Conservation (phyloP, 2,113 vertebrate species). For the Perognathus longimembris region DNA sequence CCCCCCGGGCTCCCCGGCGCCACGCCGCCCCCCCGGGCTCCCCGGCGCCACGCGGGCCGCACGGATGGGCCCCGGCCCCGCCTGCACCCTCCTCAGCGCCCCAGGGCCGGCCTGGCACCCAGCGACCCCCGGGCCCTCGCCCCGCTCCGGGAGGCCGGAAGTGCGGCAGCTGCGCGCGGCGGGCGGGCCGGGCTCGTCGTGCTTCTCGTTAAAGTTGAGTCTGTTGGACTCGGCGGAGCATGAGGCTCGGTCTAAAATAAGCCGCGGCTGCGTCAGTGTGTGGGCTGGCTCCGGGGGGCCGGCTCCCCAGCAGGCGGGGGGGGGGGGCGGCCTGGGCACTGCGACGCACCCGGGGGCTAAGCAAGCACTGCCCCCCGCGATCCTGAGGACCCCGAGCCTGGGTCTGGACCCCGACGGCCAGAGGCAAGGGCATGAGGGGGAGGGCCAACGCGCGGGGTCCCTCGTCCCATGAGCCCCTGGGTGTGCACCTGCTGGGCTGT, state of each 20-base stretch:
- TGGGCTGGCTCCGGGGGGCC: slow-evolving; percentile 31
- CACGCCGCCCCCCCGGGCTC: too few species aligned
- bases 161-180: background rate
- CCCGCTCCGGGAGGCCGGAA: background rate
- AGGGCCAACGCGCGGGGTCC: too few species aligned
- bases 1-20: too few species aligned
- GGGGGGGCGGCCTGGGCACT: background rate
- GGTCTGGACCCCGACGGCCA: background rate
- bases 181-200: background rate
- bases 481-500: background rate
- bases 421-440: background rate
- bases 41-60: too few species aligned
- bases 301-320: background rate
- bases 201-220: slow-evolving; percentile 33
- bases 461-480: background rate
- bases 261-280: slow-evolving; percentile 13
- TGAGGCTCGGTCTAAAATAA: slow-evolving; percentile 67
- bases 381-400: background rate
- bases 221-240: background rate
- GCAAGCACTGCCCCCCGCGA: background rate
- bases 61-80: too few species aligned
- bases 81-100: rapidly evolving
- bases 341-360: background rate
- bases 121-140: too few species aligned
- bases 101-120: too few species aligned